Conservation (phyloP, 2,888 invertebrate genomes). For the Limnephilus lunatus region DNA sequence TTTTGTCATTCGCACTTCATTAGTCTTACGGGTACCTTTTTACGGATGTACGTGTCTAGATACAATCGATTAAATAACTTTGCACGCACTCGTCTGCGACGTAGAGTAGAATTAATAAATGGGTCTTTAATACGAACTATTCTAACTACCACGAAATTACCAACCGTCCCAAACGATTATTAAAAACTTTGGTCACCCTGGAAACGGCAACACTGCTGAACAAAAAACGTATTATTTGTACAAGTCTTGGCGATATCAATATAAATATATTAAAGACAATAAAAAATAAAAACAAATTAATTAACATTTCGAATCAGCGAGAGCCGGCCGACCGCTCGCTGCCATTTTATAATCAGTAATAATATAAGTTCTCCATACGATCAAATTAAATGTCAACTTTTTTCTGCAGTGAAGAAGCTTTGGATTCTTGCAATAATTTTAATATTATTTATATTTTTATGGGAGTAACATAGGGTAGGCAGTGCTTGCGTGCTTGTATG, state of each 20-base stretch:
- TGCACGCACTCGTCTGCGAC: not conserved
- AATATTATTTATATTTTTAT: too few species aligned
- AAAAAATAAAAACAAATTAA: constrained; percentile 43
- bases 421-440: too few species aligned
- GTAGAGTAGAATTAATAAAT: not conserved
- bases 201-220: not conserved
- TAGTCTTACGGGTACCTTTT: not conserved
- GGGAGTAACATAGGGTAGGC: too few species aligned
- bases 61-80: not conserved
- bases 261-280: constrained; percentile 42
- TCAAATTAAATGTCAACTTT: not conserved
- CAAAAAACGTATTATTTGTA: not conserved
- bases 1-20: not conserved
- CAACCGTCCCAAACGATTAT: not conserved
- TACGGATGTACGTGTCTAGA: not conserved
- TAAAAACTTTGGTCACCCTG: not conserved
- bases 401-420: not conserved
- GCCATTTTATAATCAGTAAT: not conserved
- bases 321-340: not conserved
- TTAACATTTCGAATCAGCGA: not conserved
- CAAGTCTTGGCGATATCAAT: constrained; percentile 17
- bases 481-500: too few species aligned
- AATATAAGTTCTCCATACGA: not conserved
- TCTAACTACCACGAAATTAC: not conserved
- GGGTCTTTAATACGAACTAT: not conserved